phyloP scores from a whole-genome alignment of 2,113 vertebrate species.

The Sinosuthora webbiana region DNA sequence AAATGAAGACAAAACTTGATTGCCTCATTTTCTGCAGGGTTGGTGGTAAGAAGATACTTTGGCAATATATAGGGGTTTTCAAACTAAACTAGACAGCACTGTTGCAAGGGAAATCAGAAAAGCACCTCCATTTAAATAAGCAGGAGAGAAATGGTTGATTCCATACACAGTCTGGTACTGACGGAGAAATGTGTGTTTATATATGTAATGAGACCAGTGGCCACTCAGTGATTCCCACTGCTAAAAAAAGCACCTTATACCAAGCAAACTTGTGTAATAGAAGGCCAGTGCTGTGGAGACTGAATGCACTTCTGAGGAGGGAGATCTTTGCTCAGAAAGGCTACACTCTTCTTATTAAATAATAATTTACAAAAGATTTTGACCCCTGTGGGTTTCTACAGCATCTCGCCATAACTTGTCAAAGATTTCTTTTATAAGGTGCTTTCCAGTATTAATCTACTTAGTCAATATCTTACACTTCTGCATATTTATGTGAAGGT shows the following conservation, averaged over 20 bases:
- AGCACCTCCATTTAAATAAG: not conserved
- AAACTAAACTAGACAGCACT: not conserved
- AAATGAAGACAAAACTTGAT: not conserved
- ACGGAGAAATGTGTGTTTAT: not conserved
- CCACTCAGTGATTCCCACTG: not conserved
- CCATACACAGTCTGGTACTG: not conserved
- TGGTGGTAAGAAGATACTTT: not conserved
- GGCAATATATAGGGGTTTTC: not conserved
- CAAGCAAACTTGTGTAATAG: not conserved
- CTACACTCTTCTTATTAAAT: not conserved
- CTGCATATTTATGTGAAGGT: constrained; percentile 33
- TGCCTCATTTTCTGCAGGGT: not conserved
- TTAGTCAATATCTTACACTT: constrained; percentile 45
- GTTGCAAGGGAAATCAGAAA: not conserved
- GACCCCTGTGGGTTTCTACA: constrained; percentile 28
- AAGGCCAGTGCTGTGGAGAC: not conserved
- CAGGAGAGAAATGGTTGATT: not conserved
- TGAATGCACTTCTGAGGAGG: not conserved
- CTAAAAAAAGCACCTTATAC: not conserved
- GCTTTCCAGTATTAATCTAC: constrained; percentile 47
- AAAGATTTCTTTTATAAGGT: constrained; percentile 57
- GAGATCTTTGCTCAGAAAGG: not conserved
- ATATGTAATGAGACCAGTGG: not conserved
- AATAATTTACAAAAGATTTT: constrained; percentile 42
- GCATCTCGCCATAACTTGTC: constrained; percentile 42